phyloP scores from a whole-genome alignment of 1,140 invertebrate species.

The Venturia canescens region DNA sequence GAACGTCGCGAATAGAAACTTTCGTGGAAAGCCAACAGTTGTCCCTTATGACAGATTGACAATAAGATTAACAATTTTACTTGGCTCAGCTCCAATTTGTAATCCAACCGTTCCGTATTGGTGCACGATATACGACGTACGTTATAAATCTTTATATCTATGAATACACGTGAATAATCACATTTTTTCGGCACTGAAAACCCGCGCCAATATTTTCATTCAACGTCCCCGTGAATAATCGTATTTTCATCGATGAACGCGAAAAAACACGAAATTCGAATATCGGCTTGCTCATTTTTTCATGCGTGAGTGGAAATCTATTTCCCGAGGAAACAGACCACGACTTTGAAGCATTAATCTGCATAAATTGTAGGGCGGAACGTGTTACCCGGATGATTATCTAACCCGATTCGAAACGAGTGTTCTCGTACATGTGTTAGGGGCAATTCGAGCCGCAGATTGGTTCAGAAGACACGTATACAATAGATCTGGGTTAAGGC shows the following conservation, averaged over 20 bases:
- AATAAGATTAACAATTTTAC: constrained; percentile 52
- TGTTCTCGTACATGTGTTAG: not conserved
- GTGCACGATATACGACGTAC: not conserved
- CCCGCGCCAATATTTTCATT: not conserved
- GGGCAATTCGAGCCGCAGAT: constrained; percentile 22
- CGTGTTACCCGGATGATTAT: constrained; percentile 13
- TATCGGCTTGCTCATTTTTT: no score
- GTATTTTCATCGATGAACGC: no score
- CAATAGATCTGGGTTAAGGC: constrained; percentile 56
- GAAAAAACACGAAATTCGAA: no score
- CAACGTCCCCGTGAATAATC: no score
- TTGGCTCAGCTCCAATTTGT: constrained; percentile 42
- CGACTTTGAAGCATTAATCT: not conserved
- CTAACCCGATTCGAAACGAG: constrained; percentile 19
- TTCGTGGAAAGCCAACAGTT: constrained; percentile 47
- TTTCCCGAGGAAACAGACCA: not conserved
- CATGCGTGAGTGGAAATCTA: not conserved
- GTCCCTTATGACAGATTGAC: constrained; percentile 50
- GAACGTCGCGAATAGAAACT: constrained; percentile 49
- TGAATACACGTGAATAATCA: not conserved
- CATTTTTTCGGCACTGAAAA: not conserved
- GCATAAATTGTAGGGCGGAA: not conserved
- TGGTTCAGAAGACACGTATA: constrained; percentile 46
- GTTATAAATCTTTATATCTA: not conserved
- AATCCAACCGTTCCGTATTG: constrained; percentile 27